phyloP scores from a whole-genome alignment of 1,140 invertebrate genomes.

The Drosophila kepulauana region DNA sequence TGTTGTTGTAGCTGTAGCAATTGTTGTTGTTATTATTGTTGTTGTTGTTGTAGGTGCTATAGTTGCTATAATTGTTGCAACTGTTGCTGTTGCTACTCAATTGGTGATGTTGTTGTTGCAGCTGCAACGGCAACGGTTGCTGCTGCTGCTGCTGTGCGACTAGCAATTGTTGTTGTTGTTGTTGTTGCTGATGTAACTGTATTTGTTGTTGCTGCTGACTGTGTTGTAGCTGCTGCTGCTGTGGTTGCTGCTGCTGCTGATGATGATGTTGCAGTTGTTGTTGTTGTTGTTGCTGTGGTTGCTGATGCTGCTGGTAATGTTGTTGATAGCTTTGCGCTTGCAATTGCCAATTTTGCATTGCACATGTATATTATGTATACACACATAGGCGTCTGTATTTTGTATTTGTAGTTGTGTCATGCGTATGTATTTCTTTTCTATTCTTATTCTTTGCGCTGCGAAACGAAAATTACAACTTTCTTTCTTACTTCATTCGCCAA shows the following conservation, averaged over 20 bases:
- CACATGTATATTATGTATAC: conserved; percentile 63
- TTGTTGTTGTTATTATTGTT: conserved; percentile 47
- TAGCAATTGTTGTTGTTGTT: conserved; percentile 42
- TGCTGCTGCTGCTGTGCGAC: conserved; percentile 41
- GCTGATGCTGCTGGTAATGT: conserved; percentile 66
- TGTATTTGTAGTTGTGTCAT: conserved; percentile 16
- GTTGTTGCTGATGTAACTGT: conserved; percentile 55
- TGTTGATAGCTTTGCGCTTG: conserved; percentile 78
- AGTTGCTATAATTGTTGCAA: conserved; percentile 36
- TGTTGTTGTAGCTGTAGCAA: conserved; percentile 44
- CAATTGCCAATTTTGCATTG: conserved; percentile 82
- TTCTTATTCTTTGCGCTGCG: background rate
- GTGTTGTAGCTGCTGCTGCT: conserved; percentile 14
- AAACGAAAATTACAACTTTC: background rate
- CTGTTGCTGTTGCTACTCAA: conserved; percentile 47
- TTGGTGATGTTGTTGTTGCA: conserved; percentile 47
- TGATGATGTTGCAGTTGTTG: conserved; percentile 37
- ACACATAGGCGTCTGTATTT: conserved; percentile 49
- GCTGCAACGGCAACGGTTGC: conserved; percentile 38
- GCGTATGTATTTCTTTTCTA: conserved; percentile 27
- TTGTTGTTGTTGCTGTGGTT: conserved; percentile 39
- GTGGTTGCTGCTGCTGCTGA: conserved; percentile 44
- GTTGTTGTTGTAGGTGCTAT: conserved; percentile 43
- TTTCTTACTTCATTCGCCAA: background rate
- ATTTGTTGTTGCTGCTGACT: conserved; percentile 25